Conservation (phyloP, 2,888 invertebrate species). For the Trissolcus japonicus region DNA sequence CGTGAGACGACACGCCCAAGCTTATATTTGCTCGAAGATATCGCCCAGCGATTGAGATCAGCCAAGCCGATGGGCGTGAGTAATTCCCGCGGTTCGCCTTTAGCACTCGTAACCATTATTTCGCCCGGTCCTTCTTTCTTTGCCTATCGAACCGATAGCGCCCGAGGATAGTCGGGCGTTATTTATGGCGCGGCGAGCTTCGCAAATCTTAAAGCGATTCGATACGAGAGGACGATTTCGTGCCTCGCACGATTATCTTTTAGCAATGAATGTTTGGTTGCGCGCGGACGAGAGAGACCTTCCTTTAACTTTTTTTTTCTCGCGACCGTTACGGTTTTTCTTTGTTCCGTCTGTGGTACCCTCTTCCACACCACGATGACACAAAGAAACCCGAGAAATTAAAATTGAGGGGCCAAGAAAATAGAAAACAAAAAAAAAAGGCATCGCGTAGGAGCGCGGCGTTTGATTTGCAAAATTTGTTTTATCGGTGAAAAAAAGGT, state of each 20-base stretch:
- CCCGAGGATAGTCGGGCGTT: slow-evolving; percentile 64
- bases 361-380: too few species aligned
- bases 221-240: slow-evolving; percentile 68
- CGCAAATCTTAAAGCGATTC: slow-evolving; percentile 71
- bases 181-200: slow-evolving; percentile 67
- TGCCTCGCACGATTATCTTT: slow-evolving; percentile 58
- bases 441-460: neutral
- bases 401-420: neutral
- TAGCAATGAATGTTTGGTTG: slow-evolving; percentile 37
- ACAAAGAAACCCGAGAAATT: slow-evolving; percentile 2
- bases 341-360: too few species aligned
- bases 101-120: slow-evolving; percentile 58
- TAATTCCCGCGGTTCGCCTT: slow-evolving; percentile 60
- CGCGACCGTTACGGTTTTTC: too few species aligned
- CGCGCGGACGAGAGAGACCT: neutral
- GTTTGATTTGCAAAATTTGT: slow-evolving; percentile 20
- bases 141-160: slow-evolving; percentile 67
- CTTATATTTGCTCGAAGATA: slow-evolving; percentile 5
- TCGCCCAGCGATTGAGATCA: slow-evolving; percentile 54
- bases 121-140: slow-evolving; percentile 62
- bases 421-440: neutral
- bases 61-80: slow-evolving; percentile 58
- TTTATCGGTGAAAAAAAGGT: slow-evolving; percentile 16
- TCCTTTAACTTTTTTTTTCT: slow-evolving; percentile 4
- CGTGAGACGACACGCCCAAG: neutral